Evolutionary conservation across 2,888 invertebrate genomes (phyloP).

Genomic region (Nemapogon koenigi): DNA sequence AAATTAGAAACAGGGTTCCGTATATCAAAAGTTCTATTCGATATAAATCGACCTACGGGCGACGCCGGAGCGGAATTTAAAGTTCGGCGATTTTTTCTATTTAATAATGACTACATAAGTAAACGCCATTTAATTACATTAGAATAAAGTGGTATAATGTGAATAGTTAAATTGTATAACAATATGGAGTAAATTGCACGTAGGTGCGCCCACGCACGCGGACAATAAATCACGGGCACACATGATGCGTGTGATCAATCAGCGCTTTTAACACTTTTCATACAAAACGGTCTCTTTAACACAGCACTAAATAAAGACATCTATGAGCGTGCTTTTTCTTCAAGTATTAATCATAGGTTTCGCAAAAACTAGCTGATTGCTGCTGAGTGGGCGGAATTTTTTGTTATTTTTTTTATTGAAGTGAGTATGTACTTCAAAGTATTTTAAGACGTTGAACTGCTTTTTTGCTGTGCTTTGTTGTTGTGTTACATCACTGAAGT

Average conservation of each 20-base stretch:
- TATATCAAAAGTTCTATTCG: background rate
- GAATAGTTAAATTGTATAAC: conserved; percentile 23
- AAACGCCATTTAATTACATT: conserved; percentile 24
- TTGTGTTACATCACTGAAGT: no score
- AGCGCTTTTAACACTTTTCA: background rate
- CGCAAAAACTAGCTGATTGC: no score
- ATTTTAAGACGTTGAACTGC: no score
- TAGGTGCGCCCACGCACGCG: conserved; percentile 39
- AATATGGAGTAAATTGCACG: conserved; percentile 27
- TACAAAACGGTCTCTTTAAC: background rate
- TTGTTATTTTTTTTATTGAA: no score
- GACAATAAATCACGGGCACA: conserved; percentile 28
- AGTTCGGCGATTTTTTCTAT: background rate
- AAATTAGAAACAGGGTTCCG: no score
- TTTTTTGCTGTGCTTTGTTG: no score
- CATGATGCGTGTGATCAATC: conserved; percentile 22
- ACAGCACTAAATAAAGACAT: background rate
- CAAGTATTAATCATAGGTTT: background rate
- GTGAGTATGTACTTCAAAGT: no score
- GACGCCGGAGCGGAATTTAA: background rate
- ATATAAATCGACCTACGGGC: background rate
- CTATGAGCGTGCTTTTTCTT: background rate
- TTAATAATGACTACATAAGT: conserved; percentile 12
- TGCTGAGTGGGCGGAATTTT: no score
- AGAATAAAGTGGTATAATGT: conserved; percentile 18